A percentile compares a stretch with the other conserved stretches of the same genome.
Conservation (phyloP, 2,113 vertebrate genomes). For the Entelurus aequoreus region DNA sequence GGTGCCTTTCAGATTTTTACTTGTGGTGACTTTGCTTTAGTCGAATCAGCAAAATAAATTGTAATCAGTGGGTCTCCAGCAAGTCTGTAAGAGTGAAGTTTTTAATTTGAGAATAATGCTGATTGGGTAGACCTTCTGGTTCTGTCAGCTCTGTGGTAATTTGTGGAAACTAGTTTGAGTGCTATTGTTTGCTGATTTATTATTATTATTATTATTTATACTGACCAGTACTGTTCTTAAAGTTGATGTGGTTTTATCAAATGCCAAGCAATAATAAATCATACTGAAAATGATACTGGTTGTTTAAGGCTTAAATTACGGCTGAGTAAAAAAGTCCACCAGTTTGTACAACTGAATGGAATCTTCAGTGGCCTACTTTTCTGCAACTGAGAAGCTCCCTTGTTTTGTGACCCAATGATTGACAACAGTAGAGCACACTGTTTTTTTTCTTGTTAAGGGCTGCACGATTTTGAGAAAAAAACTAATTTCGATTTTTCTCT, state of each 20-base stretch:
- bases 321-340: slow-evolving; percentile 61
- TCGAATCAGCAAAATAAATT: slow-evolving; percentile 44
- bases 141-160: slow-evolving; percentile 47
- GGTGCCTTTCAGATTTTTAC: slow-evolving; percentile 9
- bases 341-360: slow-evolving; percentile 73
- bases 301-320: slow-evolving; percentile 50
- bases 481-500: no score
- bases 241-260: background rate
- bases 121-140: slow-evolving; percentile 36
- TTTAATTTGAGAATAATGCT: slow-evolving; percentile 20
- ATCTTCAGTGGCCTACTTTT: slow-evolving; percentile 72
- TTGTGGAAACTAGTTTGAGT: slow-evolving; percentile 42
- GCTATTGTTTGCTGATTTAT: slow-evolving; percentile 19
- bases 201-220: background rate
- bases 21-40: slow-evolving; percentile 20
- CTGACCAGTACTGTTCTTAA: slow-evolving; percentile 2
- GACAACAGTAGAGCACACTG: background rate
- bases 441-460: no score
- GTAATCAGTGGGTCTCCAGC: slow-evolving; percentile 18
- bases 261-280: background rate
- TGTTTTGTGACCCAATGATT: slow-evolving; percentile 50
- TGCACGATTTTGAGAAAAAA: no score
- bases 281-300: background rate
- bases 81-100: slow-evolving; percentile 5
- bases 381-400: slow-evolving; percentile 55